These are phyloP conservation scores for Pelochelys cantorii DNA, from an alignment of 2,797 vertebrate genomes.

Conservation along the genomic window DNA sequence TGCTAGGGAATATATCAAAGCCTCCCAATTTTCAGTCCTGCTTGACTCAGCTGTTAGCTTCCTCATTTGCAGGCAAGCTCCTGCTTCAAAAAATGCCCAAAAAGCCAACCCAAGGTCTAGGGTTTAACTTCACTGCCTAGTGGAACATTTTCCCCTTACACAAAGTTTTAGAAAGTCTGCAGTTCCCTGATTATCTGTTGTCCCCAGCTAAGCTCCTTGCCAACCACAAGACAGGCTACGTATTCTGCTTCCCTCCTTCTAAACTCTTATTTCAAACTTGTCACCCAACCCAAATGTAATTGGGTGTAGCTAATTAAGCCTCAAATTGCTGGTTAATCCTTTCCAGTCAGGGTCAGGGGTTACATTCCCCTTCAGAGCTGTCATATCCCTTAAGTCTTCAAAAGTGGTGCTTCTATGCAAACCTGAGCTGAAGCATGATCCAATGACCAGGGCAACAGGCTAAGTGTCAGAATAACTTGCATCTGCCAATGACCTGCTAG, in stretches of 20 bases:
- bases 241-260: background rate
- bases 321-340: background rate
- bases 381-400: background rate
- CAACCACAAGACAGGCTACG: background rate
- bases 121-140: background rate
- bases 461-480: fast-evolving
- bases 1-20: background rate
- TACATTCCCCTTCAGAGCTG: background rate
- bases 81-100: background rate
- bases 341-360: background rate
- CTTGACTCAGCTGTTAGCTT: background rate
- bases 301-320: background rate
- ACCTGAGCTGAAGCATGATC: background rate
- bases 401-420: background rate
- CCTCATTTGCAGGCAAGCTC: background rate
- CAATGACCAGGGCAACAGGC: background rate
- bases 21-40: background rate
- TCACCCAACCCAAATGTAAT: background rate
- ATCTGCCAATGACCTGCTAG: background rate
- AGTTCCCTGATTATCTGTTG: no score
- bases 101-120: background rate
- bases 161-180: no score
- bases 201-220: background rate
- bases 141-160: background rate
- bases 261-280: background rate